Percentiles rank a stretch among this genome's conserved stretches.
Evolutionary conservation across 2,113 vertebrate species (phyloP).

Genomic region (Nesogale talazaci): DNA sequence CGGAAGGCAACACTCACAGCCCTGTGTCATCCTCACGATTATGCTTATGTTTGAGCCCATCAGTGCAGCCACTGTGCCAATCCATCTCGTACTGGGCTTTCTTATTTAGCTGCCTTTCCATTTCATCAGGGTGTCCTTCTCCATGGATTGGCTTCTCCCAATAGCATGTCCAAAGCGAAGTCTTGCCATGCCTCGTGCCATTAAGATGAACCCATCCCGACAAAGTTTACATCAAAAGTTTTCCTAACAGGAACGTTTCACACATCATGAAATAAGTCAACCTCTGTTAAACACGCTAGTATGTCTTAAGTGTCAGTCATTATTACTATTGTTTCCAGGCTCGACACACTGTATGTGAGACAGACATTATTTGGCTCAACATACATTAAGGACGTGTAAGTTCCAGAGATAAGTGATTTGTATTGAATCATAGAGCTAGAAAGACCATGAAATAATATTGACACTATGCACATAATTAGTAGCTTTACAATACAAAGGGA

Average conservation of each 20-base stretch:
- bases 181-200: neutral
- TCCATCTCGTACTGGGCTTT: too few species aligned
- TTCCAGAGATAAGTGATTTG: neutral
- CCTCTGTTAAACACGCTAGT: neutral
- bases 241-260: neutral
- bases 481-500: neutral
- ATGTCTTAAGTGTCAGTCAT: neutral
- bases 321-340: neutral
- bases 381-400: neutral
- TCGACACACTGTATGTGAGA: neutral
- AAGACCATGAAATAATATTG: conserved; percentile 21
- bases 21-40: too few species aligned
- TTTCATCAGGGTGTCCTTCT: too few species aligned
- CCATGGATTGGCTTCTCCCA: too few species aligned
- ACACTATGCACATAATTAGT: neutral
- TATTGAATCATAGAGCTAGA: neutral
- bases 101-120: too few species aligned
- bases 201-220: neutral
- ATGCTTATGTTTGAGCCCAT: too few species aligned
- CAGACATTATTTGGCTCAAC: neutral
- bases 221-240: neutral
- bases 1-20: too few species aligned
- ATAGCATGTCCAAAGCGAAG: too few species aligned
- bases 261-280: neutral
- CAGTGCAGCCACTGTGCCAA: too few species aligned